A percentile compares a stretch with the other conserved stretches of the same genome.
Evolutionary conservation across 2,797 vertebrate genomes (phyloP).

Genomic region (Enteromius mattozi): DNA sequence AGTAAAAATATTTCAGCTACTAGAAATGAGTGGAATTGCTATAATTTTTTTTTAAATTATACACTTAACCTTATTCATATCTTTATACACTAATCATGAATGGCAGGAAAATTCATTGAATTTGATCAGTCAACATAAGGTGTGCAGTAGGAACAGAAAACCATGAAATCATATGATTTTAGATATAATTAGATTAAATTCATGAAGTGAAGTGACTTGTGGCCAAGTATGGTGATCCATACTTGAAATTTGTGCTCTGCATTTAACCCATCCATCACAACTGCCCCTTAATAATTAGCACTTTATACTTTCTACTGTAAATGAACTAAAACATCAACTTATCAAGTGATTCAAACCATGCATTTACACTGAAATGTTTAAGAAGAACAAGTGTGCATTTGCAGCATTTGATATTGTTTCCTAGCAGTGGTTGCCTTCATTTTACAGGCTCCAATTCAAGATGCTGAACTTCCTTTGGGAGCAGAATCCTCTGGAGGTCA

Average conservation of each 20-base stretch:
- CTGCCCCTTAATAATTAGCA: neutral
- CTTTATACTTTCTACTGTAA: neutral
- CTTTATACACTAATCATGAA: neutral
- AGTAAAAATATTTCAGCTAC: neutral
- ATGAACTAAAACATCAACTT: neutral
- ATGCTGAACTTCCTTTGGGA: constrained; percentile 79
- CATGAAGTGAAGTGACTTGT: too few relatives aligned
- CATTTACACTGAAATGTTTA: neutral
- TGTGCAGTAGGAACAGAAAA: neutral
- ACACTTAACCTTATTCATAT: neutral
- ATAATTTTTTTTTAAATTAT: neutral
- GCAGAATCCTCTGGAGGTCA: constrained; percentile 81
- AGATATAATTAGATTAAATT: neutral
- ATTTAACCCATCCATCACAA: too few relatives aligned
- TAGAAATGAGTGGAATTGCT: neutral
- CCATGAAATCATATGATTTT: neutral
- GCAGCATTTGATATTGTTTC: neutral
- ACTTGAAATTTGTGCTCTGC: too few relatives aligned
- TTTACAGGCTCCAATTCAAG: constrained; percentile 52
- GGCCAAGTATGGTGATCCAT: too few relatives aligned
- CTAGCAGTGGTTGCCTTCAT: neutral
- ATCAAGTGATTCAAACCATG: neutral
- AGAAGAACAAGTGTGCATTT: neutral
- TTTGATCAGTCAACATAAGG: neutral
- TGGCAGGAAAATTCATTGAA: neutral